phyloP scores from a whole-genome alignment of 2,888 invertebrate species.

The Pachliopta kotzebuea region DNA sequence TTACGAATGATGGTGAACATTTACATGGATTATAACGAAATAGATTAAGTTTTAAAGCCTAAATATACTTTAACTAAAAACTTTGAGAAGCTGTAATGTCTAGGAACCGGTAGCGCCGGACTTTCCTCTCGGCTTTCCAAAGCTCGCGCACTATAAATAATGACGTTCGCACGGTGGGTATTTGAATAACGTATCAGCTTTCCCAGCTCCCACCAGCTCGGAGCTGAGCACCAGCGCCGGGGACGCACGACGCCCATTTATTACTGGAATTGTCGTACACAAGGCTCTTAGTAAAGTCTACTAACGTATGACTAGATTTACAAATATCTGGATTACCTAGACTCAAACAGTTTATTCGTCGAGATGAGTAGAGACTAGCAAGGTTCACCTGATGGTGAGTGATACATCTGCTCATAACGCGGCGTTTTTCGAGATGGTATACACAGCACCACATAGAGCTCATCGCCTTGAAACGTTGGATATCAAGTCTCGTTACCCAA shows the following conservation, averaged over 20 bases:
- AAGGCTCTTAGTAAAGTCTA: background rate
- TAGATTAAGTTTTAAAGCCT: background rate
- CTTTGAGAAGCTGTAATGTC: constrained; percentile 12
- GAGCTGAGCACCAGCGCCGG: constrained; percentile 3
- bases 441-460: no score
- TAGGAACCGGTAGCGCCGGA: constrained; percentile 37
- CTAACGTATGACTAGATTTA: no score
- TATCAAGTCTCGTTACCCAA: no score
- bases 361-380: no score
- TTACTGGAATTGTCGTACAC: background rate
- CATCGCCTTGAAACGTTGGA: no score
- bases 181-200: constrained; percentile 60
- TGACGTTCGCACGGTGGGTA: constrained; percentile 56
- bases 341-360: no score
- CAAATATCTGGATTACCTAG: no score
- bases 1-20: no score
- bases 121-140: constrained; percentile 57
- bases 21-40: background rate
- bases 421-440: no score
- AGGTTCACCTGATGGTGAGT: no score
- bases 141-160: constrained; percentile 67
- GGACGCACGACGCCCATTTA: background rate
- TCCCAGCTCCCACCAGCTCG: constrained; percentile 35
- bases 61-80: background rate
- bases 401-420: no score